These are phyloP conservation scores for Tenebrio molitor DNA, from an alignment of 1,140 invertebrate species.

Conservation along the genomic window DNA sequence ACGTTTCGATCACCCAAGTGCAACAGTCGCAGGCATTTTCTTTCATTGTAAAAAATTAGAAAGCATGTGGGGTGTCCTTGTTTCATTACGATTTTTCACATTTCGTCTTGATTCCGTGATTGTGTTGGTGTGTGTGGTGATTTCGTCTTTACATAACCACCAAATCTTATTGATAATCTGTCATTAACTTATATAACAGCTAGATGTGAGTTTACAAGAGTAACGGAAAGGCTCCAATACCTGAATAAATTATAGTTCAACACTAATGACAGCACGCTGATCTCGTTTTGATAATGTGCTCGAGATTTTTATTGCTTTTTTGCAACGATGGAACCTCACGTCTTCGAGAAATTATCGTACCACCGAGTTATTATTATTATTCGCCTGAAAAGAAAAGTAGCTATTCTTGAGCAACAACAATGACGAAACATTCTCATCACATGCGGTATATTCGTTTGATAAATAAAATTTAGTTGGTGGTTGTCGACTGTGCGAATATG, in stretches of 20 bases:
- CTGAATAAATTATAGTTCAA: neutral
- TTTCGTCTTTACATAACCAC: constrained; percentile 20
- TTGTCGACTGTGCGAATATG: constrained; percentile 13
- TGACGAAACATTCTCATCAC: constrained; percentile 45
- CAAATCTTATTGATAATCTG: neutral
- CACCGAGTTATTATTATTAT: constrained; percentile 19
- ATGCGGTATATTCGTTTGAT: constrained; percentile 7
- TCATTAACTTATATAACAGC: constrained; percentile 16
- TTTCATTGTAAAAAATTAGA: constrained; percentile 61
- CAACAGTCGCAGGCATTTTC: constrained; percentile 42
- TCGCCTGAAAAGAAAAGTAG: constrained; percentile 20
- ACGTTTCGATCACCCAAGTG: constrained; percentile 43
- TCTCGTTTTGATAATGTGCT: constrained; percentile 21
- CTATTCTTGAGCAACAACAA: constrained; percentile 28
- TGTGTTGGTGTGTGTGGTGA: constrained; percentile 1
- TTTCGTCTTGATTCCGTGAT: constrained; percentile 27
- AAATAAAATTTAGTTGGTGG: constrained; percentile 23
- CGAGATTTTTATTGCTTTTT: constrained; percentile 2
- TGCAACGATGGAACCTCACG: neutral
- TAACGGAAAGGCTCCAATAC: neutral
- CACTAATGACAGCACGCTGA: neutral
- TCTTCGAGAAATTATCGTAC: constrained; percentile 11
- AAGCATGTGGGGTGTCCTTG: constrained; percentile 56
- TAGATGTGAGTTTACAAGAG: neutral
- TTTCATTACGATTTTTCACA: constrained; percentile 23